Conservation (phyloP, 2,888 invertebrate genomes). For the Pristionchus fissidentatus region DNA sequence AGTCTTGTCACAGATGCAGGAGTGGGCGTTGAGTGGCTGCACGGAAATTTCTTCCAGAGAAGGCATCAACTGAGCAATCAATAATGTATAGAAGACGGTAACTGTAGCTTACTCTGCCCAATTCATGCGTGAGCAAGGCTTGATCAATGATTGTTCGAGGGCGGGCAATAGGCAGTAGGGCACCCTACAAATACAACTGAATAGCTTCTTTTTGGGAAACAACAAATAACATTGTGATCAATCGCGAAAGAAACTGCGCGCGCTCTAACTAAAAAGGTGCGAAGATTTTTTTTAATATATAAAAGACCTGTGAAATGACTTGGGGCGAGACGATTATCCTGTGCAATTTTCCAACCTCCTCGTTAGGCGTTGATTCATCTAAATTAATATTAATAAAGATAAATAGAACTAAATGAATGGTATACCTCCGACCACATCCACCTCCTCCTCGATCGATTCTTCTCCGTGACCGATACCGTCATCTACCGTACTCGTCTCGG, state of each 20-base stretch:
- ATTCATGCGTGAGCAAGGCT: background rate
- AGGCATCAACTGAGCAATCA: background rate
- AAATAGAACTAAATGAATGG: background rate
- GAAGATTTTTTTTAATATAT: no score
- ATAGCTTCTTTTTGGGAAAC: no score
- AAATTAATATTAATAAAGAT: no score
- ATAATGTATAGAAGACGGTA: background rate
- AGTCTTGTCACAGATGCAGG: conserved; percentile 13
- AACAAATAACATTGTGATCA: no score
- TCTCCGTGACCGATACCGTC: background rate
- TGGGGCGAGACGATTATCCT: no score
- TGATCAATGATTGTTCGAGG: background rate
- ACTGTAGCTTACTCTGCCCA: background rate
- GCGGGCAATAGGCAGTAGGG: background rate
- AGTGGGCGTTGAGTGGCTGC: background rate
- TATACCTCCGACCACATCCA: background rate
- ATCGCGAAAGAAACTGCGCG: no score
- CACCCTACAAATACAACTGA: no score
- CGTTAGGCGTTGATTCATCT: no score
- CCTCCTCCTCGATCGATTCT: background rate
- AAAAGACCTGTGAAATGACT: no score
- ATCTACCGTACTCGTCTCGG: background rate
- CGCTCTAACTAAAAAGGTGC: no score
- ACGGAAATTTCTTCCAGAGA: background rate
- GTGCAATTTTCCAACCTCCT: no score